These are phyloP conservation scores for Galaxias olidus DNA, from an alignment of 2,797 vertebrate genomes.

Conservation along the genomic window DNA sequence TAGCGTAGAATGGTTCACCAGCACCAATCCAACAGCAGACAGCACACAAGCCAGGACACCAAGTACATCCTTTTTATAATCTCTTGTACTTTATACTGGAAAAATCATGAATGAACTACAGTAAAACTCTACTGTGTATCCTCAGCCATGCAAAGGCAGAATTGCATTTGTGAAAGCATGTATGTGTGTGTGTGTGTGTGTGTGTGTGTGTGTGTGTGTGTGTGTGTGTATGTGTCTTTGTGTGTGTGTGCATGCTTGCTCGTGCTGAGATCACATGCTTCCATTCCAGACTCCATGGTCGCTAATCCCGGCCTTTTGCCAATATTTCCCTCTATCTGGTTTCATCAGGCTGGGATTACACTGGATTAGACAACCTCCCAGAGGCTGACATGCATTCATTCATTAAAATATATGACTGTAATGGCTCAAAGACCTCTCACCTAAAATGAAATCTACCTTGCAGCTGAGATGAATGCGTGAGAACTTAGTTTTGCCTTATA, in stretches of 20 bases:
- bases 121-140: not conserved
- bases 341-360: conserved; percentile 77
- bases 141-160: conserved; percentile 7
- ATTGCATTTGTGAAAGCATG: conserved; percentile 22
- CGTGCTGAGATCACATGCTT: conserved; percentile 62
- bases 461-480: conserved; percentile 7
- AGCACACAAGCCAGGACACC: not conserved
- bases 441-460: conserved; percentile 24
- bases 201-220: not conserved
- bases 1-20: conserved; percentile 11
- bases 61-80: conserved; percentile 8
- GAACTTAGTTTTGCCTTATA: not conserved
- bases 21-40: conserved; percentile 2
- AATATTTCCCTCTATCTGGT: conserved; percentile 75
- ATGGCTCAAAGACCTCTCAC: conserved; percentile 36
- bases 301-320: conserved; percentile 74
- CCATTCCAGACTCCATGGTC: conserved; percentile 60
- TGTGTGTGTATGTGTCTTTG: conserved; percentile 45
- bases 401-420: conserved; percentile 65
- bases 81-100: not conserved
- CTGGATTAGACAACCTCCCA: conserved; percentile 71
- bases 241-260: conserved; percentile 43
- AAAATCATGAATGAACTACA: conserved; percentile 47
- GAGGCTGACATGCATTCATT: conserved; percentile 67
- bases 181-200: not conserved